These are phyloP conservation scores for Scopus umbretta DNA, from an alignment of 2,113 vertebrate species.

Conservation along the genomic window DNA sequence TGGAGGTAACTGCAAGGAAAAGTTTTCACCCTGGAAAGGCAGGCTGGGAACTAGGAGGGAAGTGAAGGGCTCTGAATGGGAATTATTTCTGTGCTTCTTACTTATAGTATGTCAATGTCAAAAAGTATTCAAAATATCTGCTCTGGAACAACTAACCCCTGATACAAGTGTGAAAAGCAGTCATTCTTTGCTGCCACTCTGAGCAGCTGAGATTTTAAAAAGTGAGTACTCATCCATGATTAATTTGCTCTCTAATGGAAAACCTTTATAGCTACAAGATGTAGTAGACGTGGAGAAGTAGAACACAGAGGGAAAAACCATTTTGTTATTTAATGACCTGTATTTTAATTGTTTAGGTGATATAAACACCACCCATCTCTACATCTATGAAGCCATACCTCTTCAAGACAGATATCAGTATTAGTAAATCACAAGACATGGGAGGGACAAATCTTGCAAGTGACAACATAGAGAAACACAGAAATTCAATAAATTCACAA, in stretches of 20 bases:
- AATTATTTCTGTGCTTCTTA: not conserved
- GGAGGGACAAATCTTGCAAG: not conserved
- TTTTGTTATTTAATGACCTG: not conserved
- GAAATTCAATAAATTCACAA: not conserved
- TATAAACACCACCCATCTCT: not conserved
- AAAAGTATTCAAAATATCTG: not conserved
- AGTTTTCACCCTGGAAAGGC: not conserved
- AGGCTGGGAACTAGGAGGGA: not conserved
- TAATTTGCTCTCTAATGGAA: not conserved
- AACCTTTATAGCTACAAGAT: not conserved
- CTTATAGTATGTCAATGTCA: not conserved
- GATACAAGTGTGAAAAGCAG: not conserved
- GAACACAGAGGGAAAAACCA: not conserved
- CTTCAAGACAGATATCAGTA: not conserved
- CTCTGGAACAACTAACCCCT: not conserved
- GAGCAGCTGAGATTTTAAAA: not conserved
- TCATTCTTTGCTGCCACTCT: not conserved
- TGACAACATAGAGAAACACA: not conserved
- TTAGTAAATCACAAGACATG: not conserved
- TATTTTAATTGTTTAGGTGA: not conserved
- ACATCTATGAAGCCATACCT: not conserved
- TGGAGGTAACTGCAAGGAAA: not conserved
- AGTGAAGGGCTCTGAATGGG: not conserved
- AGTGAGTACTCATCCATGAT: not conserved
- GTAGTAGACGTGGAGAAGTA: rapidly evolving